These are phyloP conservation scores for Muscina levida DNA, from an alignment of 2,888 invertebrate genomes.

Conservation along the genomic window DNA sequence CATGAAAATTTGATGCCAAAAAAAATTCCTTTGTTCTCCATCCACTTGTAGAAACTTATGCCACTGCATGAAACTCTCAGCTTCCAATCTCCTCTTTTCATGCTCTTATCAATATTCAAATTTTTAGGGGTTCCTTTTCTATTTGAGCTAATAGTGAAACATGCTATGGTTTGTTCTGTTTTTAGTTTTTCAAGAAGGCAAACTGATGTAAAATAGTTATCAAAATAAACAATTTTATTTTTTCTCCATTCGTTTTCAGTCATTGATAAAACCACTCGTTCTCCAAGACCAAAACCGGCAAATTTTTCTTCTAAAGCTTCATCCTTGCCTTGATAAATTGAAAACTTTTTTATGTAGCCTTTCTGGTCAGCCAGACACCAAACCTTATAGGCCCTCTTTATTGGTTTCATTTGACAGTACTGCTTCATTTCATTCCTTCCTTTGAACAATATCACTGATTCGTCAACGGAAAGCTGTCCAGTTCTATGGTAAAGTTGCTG, in stretches of 20 bases:
- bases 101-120: slow-evolving; percentile 27
- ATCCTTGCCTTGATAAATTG: slow-evolving; percentile 42
- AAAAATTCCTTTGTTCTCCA: slow-evolving; percentile 26
- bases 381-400: slow-evolving; percentile 20
- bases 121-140: slow-evolving; percentile 43
- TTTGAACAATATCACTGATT: slow-evolving; percentile 50
- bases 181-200: slow-evolving; percentile 47
- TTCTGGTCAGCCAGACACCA: slow-evolving; percentile 38
- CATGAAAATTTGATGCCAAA: slow-evolving; percentile 37
- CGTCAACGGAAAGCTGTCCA: slow-evolving; percentile 37
- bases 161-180: slow-evolving; percentile 42
- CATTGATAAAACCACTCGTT: slow-evolving; percentile 31
- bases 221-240: slow-evolving; percentile 45
- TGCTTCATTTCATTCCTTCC: slow-evolving; percentile 30
- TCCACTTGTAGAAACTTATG: slow-evolving; percentile 46
- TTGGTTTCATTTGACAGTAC: slow-evolving; percentile 25
- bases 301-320: slow-evolving; percentile 37
- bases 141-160: slow-evolving; percentile 33
- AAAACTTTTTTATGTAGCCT: slow-evolving; percentile 34
- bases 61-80: neutral
- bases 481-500: slow-evolving; percentile 35
- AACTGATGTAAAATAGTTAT: slow-evolving; percentile 57
- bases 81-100: slow-evolving; percentile 40
- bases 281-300: slow-evolving; percentile 30
- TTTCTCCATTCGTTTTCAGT: slow-evolving; percentile 38